A percentile compares a stretch with the other conserved stretches of the same genome.
phyloP scores from a whole-genome alignment of 2,113 vertebrate genomes.

The Pituophis catenifer region DNA sequence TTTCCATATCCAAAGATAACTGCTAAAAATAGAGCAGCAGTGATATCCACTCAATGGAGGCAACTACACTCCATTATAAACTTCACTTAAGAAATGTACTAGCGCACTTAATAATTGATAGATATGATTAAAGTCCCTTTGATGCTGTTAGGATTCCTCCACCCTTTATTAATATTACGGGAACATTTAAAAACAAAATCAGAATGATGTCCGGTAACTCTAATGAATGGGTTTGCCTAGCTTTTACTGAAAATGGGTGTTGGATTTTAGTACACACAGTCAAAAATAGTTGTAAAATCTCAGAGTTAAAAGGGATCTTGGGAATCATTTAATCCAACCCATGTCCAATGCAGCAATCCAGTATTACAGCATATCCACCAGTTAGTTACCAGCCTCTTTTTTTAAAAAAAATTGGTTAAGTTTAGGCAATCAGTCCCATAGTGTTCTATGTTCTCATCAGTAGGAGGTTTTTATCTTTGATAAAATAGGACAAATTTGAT shows the following conservation, averaged over 20 bases:
- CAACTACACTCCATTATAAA: conserved; percentile 79
- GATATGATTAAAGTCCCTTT: conserved; percentile 72
- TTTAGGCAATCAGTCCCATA: background rate
- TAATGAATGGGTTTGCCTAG: conserved; percentile 75
- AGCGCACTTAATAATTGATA: conserved; percentile 81
- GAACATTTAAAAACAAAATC: conserved; percentile 55
- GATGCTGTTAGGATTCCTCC: conserved; percentile 58
- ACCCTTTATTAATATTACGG: conserved; percentile 76
- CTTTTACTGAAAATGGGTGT: conserved; percentile 70
- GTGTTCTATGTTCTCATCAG: background rate
- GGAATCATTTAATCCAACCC: background rate
- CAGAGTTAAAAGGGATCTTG: background rate
- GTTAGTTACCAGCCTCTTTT: background rate
- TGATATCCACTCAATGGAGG: conserved; percentile 83
- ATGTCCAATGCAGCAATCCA: background rate
- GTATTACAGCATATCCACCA: background rate
- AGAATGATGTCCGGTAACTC: conserved; percentile 70
- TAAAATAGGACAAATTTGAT: no score
- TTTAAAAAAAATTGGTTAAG: background rate
- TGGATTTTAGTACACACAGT: conserved; percentile 43
- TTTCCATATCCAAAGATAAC: conserved; percentile 82
- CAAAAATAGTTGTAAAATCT: background rate
- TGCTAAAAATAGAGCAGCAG: conserved; percentile 84
- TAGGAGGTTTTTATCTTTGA: background rate
- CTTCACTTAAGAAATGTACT: conserved; percentile 74